These are phyloP conservation scores for Cassiopea andromeda DNA, from an alignment of 30 jellyfish, hydroid and myxozoan species.

Conservation along the genomic window DNA sequence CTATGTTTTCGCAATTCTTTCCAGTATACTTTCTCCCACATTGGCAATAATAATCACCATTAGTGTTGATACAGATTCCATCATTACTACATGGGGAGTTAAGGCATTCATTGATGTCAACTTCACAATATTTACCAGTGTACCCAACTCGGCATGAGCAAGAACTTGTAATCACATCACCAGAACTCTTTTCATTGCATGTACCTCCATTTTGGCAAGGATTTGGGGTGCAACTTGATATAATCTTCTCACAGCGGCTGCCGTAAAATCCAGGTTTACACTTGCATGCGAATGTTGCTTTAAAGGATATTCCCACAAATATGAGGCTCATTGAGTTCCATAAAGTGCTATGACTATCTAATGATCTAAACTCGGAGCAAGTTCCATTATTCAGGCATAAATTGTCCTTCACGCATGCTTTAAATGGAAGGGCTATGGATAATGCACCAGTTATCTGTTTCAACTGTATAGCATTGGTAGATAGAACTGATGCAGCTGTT, in stretches of 20 bases:
- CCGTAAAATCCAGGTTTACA: constrained; percentile 88
- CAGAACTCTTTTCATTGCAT: constrained; percentile 30
- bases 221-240: constrained; percentile 63
- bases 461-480: neutral
- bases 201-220: constrained; percentile 82
- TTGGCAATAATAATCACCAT: constrained; percentile 54
- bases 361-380: constrained; percentile 28
- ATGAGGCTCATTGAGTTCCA: constrained; percentile 42
- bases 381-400: constrained; percentile 48
- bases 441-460: constrained; percentile 30
- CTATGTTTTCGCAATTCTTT: constrained; percentile 53
- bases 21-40: constrained; percentile 73
- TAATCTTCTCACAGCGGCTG: constrained; percentile 55
- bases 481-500: neutral
- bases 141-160: constrained; percentile 68
- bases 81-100: constrained; percentile 57
- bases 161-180: neutral
- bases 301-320: constrained; percentile 61
- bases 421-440: constrained; percentile 5
- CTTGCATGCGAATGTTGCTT: constrained; percentile 45
- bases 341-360: constrained; percentile 9
- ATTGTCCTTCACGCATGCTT: constrained; percentile 18
- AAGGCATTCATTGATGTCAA: constrained; percentile 74
- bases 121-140: constrained; percentile 80
- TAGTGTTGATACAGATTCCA: constrained; percentile 59